phyloP scores from a whole-genome alignment of 2,888 invertebrate species.

The Pseudococcus longispinus region DNA sequence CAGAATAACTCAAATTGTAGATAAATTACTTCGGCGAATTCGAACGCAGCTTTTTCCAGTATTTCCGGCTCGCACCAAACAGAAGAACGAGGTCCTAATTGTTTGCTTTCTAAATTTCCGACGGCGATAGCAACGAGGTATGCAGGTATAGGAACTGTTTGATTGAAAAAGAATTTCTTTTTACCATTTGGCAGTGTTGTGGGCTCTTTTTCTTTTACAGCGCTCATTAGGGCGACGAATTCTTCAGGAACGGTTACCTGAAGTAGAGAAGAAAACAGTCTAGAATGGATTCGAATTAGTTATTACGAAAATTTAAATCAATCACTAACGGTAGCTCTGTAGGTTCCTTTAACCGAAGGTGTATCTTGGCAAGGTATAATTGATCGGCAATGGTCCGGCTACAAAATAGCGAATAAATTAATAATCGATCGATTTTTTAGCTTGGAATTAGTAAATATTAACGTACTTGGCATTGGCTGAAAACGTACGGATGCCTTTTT shows the following conservation, averaged over 20 bases:
- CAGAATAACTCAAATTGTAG: background rate
- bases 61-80: constrained; percentile 91
- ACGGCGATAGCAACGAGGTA: constrained; percentile 90
- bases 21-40: constrained; percentile 75
- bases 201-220: constrained; percentile 68
- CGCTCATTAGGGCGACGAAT: constrained; percentile 88
- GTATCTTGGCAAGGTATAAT: constrained; percentile 93
- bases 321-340: constrained; percentile 70
- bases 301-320: background rate
- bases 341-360: constrained; percentile 86
- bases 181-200: constrained; percentile 58
- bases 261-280: background rate
- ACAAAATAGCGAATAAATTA: background rate
- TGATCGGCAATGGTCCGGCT: constrained; percentile 87
- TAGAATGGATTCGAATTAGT: background rate
- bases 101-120: constrained; percentile 77
- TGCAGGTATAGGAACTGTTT: constrained; percentile 84
- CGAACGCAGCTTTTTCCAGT: constrained; percentile 82
- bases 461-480: constrained; percentile 78
- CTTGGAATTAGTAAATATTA: background rate
- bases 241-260: constrained; percentile 65
- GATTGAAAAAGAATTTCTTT: constrained; percentile 70
- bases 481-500: constrained; percentile 83
- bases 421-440: background rate
- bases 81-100: constrained; percentile 79